Evolutionary conservation across 2,888 invertebrate species (phyloP), one percentile per base, ranked within the genome.

Genomic region (Meandrusa payeni): DNA sequence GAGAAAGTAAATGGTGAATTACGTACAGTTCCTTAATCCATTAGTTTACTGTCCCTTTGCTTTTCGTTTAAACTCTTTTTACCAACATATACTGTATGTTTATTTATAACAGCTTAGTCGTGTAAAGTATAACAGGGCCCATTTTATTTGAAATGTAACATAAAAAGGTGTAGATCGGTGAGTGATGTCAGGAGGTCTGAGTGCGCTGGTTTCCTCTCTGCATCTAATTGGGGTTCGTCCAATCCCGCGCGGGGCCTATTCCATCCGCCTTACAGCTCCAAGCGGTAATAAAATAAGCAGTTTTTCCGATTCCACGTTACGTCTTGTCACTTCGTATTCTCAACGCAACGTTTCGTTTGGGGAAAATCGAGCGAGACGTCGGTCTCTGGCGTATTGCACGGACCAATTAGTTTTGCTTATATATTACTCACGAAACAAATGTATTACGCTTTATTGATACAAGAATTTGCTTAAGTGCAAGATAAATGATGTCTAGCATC

Each of bases 231-330:
- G 68, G 73, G 69, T 66, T 61, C 60, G 59, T 54, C 59, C 71
- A 64, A 68, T 72, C 66, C 61, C 61, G 58, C 61, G 56, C 59
- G 64, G 62, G 66, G 73, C 70, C 71, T 64, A 65, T 65, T 61
- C 75, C 59, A 69, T 69, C 69, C 73, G 71, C 67, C 69, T 71
- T 68, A 66, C 69, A 72, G 70, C 69, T 72, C 68, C 52, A 58
- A 58, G 60, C 60, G 57, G 69, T 70, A 76, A 82, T 83, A 81
- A 86, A 86, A 83, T 85, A 82, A 85, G 81, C 82, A 82, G 82
- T 85, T 83, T 79, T 81, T 79, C 76, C 76, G 76, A 81, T 78
- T 80, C 72, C 56, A 69, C 71, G 72, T 74, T 80, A 78, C 81
- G 76, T 77, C 74, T 70, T 73, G 76, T 76, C 78, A 70, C 73